Evolutionary conservation across 2,797 vertebrate species (phyloP).

Genomic region (Argyrosomus regius): DNA sequence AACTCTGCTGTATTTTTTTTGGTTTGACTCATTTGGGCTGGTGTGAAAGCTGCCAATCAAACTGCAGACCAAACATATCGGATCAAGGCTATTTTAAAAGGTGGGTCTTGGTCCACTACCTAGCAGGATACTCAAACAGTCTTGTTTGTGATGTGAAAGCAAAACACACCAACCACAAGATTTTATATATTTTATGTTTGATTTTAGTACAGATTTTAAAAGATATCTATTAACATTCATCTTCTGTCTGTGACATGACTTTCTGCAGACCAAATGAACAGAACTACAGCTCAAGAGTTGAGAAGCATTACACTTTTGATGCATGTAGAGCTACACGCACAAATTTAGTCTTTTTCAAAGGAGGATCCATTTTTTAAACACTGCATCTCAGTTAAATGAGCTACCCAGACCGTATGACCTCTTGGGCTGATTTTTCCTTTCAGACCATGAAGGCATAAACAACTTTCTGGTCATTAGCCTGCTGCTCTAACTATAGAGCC

Average conservation of each 20-base stretch:
- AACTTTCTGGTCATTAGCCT: slow-evolving; percentile 5
- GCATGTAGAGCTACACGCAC: neutral
- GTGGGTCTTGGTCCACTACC: neutral
- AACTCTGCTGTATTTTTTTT: neutral
- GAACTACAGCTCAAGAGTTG: no score
- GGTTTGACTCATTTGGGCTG: no score
- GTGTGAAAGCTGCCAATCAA: neutral
- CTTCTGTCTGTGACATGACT: neutral
- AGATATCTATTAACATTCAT: neutral
- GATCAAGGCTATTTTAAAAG: neutral
- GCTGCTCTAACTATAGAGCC: neutral
- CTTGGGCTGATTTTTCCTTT: neutral
- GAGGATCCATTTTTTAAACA: neutral
- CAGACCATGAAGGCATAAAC: neutral
- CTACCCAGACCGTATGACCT: neutral
- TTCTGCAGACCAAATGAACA: no score
- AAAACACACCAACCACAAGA: no score
- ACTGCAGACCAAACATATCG: neutral
- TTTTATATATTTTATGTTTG: no score
- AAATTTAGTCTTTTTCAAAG: neutral
- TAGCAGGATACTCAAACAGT: no score
- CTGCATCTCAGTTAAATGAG: neutral
- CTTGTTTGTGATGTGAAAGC: no score
- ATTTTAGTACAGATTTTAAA: no score
- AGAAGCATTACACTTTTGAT: no score